phyloP scores from a whole-genome alignment of 2,113 vertebrate genomes.

The Dunckerocampus dactyliophorus region DNA sequence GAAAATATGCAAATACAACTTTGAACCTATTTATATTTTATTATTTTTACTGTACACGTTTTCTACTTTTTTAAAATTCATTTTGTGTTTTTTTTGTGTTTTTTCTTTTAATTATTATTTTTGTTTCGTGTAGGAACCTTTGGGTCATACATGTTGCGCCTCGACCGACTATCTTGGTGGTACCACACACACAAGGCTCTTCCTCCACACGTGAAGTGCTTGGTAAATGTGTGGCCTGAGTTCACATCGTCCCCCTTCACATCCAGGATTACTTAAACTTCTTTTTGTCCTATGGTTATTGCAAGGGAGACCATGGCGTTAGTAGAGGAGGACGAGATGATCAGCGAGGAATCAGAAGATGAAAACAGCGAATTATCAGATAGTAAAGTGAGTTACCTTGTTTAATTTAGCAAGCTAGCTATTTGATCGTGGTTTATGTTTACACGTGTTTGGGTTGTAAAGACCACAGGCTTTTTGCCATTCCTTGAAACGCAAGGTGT shows the following conservation, averaged over 20 bases:
- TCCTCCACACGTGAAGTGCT: constrained; percentile 50
- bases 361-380: constrained; percentile 76
- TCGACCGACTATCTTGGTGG: constrained; percentile 16
- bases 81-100: background rate
- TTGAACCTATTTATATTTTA: background rate
- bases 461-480: background rate
- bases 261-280: background rate
- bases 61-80: background rate
- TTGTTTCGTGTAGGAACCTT: constrained; percentile 36
- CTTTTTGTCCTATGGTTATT: constrained; percentile 21
- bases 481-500: background rate
- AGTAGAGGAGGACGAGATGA: constrained; percentile 53
- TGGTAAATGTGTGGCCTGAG: constrained; percentile 22
- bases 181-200: constrained; percentile 1
- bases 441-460: background rate
- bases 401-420: background rate
- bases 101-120: background rate
- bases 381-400: constrained; percentile 66
- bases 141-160: background rate
- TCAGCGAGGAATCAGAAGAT: constrained; percentile 75
- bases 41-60: background rate
- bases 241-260: fast-evolving
- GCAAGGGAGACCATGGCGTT: constrained; percentile 50
- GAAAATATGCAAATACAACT: background rate
- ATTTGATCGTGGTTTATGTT: background rate